Conservation (phyloP, 2,888 invertebrate species). For the Sialis lutaria region DNA sequence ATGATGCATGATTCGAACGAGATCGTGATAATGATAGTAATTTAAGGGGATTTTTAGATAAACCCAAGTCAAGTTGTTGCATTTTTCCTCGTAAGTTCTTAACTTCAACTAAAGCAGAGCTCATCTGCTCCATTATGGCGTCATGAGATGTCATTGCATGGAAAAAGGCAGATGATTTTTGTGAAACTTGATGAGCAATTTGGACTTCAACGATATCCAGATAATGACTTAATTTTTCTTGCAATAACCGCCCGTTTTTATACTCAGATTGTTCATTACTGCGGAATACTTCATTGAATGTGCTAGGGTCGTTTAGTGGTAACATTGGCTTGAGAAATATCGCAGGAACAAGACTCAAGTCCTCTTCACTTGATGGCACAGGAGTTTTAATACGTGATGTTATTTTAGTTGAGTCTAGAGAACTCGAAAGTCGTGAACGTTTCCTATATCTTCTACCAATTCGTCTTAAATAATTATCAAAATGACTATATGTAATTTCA, state of each 20-base stretch:
- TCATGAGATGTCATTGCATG: slow-evolving; percentile 98
- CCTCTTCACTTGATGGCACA: slow-evolving; percentile 25
- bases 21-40: slow-evolving; percentile 54
- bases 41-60: slow-evolving; percentile 65
- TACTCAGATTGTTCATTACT: slow-evolving; percentile 18
- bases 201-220: slow-evolving; percentile 89
- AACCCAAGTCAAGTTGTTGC: slow-evolving; percentile 54
- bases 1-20: slow-evolving; percentile 42
- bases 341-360: slow-evolving; percentile 57
- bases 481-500: slow-evolving; percentile 66
- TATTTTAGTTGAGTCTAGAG: slow-evolving; percentile 1
- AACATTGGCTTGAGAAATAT: slow-evolving; percentile 70
- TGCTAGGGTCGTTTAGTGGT: slow-evolving; percentile 59
- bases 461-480: slow-evolving; percentile 73
- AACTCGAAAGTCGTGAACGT: slow-evolving; percentile 28
- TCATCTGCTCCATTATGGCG: slow-evolving; percentile 88
- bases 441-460: slow-evolving; percentile 47
- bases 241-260: slow-evolving; percentile 46
- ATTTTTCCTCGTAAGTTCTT: slow-evolving; percentile 57
- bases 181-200: slow-evolving; percentile 83
- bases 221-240: slow-evolving; percentile 86
- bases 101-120: slow-evolving; percentile 61
- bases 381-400: slow-evolving; percentile 11
- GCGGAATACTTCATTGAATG: slow-evolving; percentile 75
- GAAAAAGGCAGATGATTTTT: slow-evolving; percentile 93